These are phyloP conservation scores for Furcifer pardalis DNA, from an alignment of 2,797 vertebrate genomes.

Conservation along the genomic window DNA sequence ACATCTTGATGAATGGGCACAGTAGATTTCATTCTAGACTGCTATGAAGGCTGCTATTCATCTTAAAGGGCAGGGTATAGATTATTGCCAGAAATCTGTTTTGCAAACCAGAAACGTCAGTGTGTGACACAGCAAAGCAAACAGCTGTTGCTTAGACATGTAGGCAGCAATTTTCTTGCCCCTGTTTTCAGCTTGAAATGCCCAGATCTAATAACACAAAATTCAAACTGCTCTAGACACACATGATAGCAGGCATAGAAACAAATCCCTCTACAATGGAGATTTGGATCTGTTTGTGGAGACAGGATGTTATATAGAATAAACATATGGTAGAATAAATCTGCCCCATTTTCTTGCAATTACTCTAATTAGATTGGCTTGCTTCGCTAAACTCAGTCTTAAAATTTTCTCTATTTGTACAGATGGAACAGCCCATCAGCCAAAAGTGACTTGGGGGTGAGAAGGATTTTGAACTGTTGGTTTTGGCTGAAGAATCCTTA, in stretches of 20 bases:
- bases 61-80: neutral
- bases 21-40: neutral
- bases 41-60: neutral
- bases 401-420: slow-evolving; percentile 70
- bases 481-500: slow-evolving; percentile 70
- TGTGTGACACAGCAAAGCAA: slow-evolving; percentile 53
- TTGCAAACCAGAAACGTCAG: slow-evolving; percentile 26
- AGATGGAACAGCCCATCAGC: slow-evolving; percentile 73
- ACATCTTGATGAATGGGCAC: neutral
- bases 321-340: slow-evolving; percentile 65
- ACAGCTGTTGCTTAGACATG: slow-evolving; percentile 52
- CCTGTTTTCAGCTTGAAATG: slow-evolving; percentile 43
- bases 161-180: slow-evolving; percentile 62
- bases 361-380: slow-evolving; percentile 63
- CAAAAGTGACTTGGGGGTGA: slow-evolving; percentile 69
- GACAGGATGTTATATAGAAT: slow-evolving; percentile 39
- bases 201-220: slow-evolving; percentile 53
- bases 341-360: slow-evolving; percentile 71
- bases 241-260: slow-evolving; percentile 52
- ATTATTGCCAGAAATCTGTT: slow-evolving; percentile 16
- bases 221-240: slow-evolving; percentile 55
- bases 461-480: slow-evolving; percentile 74
- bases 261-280: slow-evolving; percentile 29
- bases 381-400: slow-evolving; percentile 48
- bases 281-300: slow-evolving; percentile 32